Evolutionary conservation across 2,888 invertebrate genomes (phyloP), one percentile per base, ranked within the genome.

Genomic region (Germaria angustata): DNA sequence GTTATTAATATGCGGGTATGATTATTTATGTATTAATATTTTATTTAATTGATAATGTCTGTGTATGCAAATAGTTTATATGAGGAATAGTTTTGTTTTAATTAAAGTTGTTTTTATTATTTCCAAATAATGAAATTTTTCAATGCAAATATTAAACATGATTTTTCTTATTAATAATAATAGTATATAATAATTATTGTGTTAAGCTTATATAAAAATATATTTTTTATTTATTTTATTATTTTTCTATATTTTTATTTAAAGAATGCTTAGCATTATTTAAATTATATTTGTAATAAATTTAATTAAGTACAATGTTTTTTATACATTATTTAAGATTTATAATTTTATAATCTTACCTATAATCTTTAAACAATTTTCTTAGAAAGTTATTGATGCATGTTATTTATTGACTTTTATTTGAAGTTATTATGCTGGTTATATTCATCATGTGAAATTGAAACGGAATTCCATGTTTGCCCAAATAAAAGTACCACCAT

Each of bases 131-230:
- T 75, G 69, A 63, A 75, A 34, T 72, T 65, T n/a, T 57, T 53
- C 61, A 81, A 77, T 78, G 78, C 76, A 66, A 72, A 46, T 63
- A 32, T 81, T 55, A 66, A 59, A 57, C 28, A 72, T 76, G 24
- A 32, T 36, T 7, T 71, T 46, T 44, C 20, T 55, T 20, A 20
- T 41, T 39, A 9, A 20, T 53, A 11, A 34, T 57, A 36, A 5
- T 53, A 11, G 34, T 57, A 36, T n/a, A 32, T 51, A 57, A 65
- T 78, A 11, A 65, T 61, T 66, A 49, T 41, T 53, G 9, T 41
- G 65, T 82, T 75, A 65, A 75, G 69, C 59, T 82, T 71, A 71
- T 76, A 79, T 66, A 79, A 76, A 82, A 71, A 79, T 75, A 82
- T 69, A 81, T 32, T 9, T 17, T 24, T 28, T 15, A 11, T 59